phyloP scores from a whole-genome alignment of 2,113 vertebrate species.

The Dipodomys merriami region DNA sequence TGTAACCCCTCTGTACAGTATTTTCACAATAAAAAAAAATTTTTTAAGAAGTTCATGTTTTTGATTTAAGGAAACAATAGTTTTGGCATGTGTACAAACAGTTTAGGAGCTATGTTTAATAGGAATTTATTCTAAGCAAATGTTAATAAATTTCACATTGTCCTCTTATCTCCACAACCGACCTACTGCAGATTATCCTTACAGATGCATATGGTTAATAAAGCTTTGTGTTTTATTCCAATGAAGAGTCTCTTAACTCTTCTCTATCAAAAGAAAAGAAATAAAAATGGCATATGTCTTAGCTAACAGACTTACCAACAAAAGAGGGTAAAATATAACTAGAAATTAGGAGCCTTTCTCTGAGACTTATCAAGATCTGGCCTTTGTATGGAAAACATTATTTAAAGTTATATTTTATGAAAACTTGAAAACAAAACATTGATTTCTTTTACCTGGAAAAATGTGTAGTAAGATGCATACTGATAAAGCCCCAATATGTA shows the following conservation, averaged over 20 bases:
- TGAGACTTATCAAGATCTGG: too few relatives aligned
- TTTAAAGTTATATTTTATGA: slow-evolving; percentile 15
- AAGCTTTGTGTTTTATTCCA: background rate
- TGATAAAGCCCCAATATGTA: too few relatives aligned
- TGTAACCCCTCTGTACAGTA: too few relatives aligned
- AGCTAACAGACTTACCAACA: too few relatives aligned
- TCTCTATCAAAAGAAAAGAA: too few relatives aligned
- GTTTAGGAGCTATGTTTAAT: background rate
- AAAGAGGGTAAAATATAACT: too few relatives aligned
- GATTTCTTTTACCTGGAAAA: background rate
- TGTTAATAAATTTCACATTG: background rate
- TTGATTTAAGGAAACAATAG: background rate
- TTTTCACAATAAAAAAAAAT: too few relatives aligned
- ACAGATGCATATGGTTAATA: background rate
- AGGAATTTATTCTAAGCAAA: background rate
- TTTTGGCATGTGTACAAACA: background rate
- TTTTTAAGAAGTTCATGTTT: background rate
- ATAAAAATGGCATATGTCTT: too few relatives aligned
- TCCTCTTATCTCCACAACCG: background rate
- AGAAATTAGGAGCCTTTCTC: too few relatives aligned
- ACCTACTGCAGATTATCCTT: background rate
- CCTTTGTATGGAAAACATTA: background rate
- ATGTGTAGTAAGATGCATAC: too few relatives aligned
- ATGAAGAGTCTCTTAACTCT: background rate
- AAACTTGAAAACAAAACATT: background rate